phyloP scores from a whole-genome alignment of 2,113 vertebrate genomes.

The Gnathonemus echidnorhynchus region DNA sequence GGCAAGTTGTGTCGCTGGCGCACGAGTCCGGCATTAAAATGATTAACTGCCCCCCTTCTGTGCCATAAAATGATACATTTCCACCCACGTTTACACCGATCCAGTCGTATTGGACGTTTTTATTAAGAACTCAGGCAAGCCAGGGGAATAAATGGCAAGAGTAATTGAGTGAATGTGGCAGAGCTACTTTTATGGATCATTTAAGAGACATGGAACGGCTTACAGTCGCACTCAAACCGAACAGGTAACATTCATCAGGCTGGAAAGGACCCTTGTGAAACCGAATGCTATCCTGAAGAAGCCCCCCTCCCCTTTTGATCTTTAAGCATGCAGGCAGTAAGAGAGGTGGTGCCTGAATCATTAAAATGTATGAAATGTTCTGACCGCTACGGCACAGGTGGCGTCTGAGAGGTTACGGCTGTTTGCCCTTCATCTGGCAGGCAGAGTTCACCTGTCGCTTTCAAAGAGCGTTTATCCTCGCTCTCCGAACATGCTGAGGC shows the following conservation, averaged over 20 bases:
- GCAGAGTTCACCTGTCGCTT: background rate
- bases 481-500: too few relatives aligned
- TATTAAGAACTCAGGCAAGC: conserved; percentile 47
- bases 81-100: conserved; percentile 46
- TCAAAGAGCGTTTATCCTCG: background rate
- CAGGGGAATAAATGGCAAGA: conserved; percentile 49
- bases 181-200: conserved; percentile 57
- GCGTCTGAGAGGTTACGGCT: background rate
- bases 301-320: background rate
- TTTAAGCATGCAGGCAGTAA: background rate
- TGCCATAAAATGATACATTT: conserved; percentile 56
- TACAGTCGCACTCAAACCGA: conserved; percentile 33
- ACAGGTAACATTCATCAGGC: background rate
- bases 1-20: conserved; percentile 33
- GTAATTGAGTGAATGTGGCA: conserved; percentile 49
- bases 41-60: conserved; percentile 57
- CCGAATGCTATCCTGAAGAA: background rate
- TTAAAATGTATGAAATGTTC: background rate
- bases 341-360: background rate
- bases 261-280: background rate
- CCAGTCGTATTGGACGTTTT: conserved; percentile 52
- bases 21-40: conserved; percentile 42
- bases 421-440: too few relatives aligned
- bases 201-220: conserved; percentile 37
- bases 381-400: background rate